A percentile compares a stretch with the other conserved stretches of the same genome.
These are phyloP conservation scores for Mus pahari DNA, from an alignment of 2,113 vertebrate species.

Conservation along the genomic window DNA sequence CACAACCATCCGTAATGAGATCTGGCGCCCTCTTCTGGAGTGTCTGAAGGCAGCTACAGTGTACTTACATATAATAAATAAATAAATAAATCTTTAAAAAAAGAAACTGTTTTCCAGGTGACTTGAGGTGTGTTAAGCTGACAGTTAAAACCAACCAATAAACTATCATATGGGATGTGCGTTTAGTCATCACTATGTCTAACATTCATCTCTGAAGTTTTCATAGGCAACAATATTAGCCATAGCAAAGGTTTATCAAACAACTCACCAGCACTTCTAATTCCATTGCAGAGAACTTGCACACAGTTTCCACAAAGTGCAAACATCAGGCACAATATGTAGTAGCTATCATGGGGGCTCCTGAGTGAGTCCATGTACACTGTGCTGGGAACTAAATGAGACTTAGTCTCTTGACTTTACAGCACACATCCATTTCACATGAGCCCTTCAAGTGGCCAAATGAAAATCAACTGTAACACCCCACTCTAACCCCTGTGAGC, in stretches of 20 bases:
- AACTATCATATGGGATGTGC: too few species aligned
- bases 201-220: background rate
- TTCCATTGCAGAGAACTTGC: background rate
- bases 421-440: background rate
- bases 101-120: too few species aligned
- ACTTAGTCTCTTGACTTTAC: background rate
- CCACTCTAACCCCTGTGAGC: background rate
- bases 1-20: too few species aligned
- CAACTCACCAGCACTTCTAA: background rate
- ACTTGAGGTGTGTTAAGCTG: background rate
- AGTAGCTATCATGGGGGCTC: too few species aligned
- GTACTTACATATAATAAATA: too few species aligned
- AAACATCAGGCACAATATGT: accelerated
- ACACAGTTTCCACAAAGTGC: background rate
- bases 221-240: background rate
- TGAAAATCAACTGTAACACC: background rate
- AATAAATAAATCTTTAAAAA: too few species aligned
- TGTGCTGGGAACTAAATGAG: background rate
- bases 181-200: background rate
- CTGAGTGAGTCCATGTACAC: accelerated
- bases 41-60: too few species aligned
- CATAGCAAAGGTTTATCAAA: background rate
- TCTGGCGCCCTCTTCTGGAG: too few species aligned
- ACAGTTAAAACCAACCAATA: background rate
- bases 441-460: background rate